These are phyloP conservation scores for Sarcophaga rosellei DNA, from an alignment of 2,888 invertebrate species.

Conservation along the genomic window DNA sequence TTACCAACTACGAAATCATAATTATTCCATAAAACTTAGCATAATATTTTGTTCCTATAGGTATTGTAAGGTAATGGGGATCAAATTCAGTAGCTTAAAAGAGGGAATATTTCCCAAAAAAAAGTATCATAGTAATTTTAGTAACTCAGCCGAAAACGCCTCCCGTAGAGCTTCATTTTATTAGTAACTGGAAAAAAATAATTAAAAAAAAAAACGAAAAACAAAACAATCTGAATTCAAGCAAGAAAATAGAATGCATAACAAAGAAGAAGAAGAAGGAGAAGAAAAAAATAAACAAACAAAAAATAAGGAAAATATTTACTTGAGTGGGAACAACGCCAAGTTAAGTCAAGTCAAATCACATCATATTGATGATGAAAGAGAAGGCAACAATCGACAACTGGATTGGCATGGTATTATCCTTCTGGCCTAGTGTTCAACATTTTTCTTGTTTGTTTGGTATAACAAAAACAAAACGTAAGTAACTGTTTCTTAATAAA, in stretches of 20 bases:
- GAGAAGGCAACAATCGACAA: no score
- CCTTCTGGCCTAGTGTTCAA: slow-evolving; percentile 40
- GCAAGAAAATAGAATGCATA: slow-evolving; percentile 48
- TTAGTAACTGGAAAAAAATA: background rate
- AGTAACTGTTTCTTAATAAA: slow-evolving; percentile 34
- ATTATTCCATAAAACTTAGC: no score
- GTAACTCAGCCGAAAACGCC: no score
- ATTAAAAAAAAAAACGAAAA: slow-evolving; percentile 40
- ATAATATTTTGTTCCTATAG: no score
- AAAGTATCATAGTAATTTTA: no score
- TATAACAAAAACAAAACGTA: background rate
- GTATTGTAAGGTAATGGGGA: no score
- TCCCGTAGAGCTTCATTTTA: no score
- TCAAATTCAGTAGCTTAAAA: no score
- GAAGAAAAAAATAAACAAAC: background rate
- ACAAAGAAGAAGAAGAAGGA: background rate
- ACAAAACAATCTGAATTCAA: slow-evolving; percentile 56
- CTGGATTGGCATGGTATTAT: background rate
- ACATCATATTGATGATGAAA: slow-evolving; percentile 31
- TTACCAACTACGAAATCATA: no score
- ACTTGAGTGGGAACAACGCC: slow-evolving; percentile 60
- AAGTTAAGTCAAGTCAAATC: slow-evolving; percentile 48
- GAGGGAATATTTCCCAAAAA: no score
- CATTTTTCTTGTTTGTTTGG: background rate
- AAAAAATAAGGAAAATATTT: slow-evolving; percentile 6